Base-by-base conservation (phyloP, 2,888 invertebrate genomes). In the Halictus ligatus region DNA sequence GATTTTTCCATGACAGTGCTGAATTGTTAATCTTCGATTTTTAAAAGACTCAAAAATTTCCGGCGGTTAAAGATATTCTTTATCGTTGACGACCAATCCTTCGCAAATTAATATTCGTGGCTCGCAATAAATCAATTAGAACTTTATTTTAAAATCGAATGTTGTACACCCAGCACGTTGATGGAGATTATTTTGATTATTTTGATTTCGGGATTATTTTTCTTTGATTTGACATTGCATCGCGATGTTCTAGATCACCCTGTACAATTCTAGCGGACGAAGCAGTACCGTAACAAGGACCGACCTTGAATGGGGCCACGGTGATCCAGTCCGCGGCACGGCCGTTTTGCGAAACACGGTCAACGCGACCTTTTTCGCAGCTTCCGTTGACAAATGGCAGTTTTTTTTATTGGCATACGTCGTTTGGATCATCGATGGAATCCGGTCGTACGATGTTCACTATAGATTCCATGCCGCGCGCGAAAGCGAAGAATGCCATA, bases 251-350 rank as follows among this genome's bases (percentile, higher is more conserved):
- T 60, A 25, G 25, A 60, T 25, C 67, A 29, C 7, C 21, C 40
- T 40, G 40, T 69, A 21, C 3, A 69, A 40, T 21, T 10, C 40
- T n/a, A 78, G 58, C 74, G 71, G 58, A 75, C 40, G 8, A 40
- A 46, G 40, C 74, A 72, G 82, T 85, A 89, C 83, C 83, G 86
- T 83, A 82, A 80, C 78, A 81, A 86, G 78, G 76, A 75, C 75
- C 82, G 81, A 83, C 85, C 88, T 86, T 88, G 84, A 89, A 87
- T 67, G 86, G 71, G 83, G 81, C 79, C 84, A 86, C 74, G 75
- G 82, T 73, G 79, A 71, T 75, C 75, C 48, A 46, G 64, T 81
- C 80, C 35, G 35, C 5, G 35, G 35, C n/a, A 76, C 29, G 60
- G 60, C 54, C 64, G 73, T 43, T 64, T 76, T 69, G 60, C 48